Conservation (phyloP, 2,888 invertebrate genomes). For the Sthenelais limicola region DNA sequence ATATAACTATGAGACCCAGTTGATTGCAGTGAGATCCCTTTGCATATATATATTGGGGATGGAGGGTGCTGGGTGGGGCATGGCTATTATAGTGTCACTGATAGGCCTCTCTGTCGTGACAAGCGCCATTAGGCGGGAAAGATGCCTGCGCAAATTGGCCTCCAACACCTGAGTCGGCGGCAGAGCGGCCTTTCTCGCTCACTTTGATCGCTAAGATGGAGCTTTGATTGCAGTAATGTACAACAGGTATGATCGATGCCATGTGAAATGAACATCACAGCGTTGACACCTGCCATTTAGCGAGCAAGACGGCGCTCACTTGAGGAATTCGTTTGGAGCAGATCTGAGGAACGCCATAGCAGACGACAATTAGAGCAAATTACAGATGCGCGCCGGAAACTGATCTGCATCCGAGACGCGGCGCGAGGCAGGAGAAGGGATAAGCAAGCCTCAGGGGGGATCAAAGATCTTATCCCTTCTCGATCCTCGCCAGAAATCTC, state of each 20-base stretch:
- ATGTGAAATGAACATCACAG: slow-evolving; percentile 32
- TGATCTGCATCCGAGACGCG: not conserved
- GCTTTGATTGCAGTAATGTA: slow-evolving; percentile 15
- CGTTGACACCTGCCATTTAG: not conserved
- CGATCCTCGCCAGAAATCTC: too few relatives aligned
- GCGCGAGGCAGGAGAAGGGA: not conserved
- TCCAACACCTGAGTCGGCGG: slow-evolving; percentile 26
- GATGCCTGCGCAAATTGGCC: slow-evolving; percentile 14
- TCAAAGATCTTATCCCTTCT: too few relatives aligned
- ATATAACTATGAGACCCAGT: too few relatives aligned
- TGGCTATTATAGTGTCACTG: too few relatives aligned
- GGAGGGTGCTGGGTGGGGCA: too few relatives aligned
- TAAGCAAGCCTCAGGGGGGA: too few relatives aligned
- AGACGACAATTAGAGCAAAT: slow-evolving; percentile 23
- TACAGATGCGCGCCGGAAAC: slow-evolving; percentile 3
- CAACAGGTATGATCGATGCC: slow-evolving; percentile 36
- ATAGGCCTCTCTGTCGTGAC: too few relatives aligned
- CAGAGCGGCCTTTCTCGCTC: too few relatives aligned
- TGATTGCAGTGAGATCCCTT: too few relatives aligned
- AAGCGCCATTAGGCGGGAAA: slow-evolving; percentile 1
- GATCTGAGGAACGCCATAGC: slow-evolving; percentile 1
- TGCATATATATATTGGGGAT: too few relatives aligned
- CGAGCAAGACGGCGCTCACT: not conserved
- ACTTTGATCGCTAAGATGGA: slow-evolving; percentile 10
- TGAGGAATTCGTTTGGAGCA: slow-evolving; percentile 33